A percentile compares a stretch with the other conserved stretches of the same genome.
Conservation (phyloP, 2,888 invertebrate genomes). For the Brachyopa scutellaris region DNA sequence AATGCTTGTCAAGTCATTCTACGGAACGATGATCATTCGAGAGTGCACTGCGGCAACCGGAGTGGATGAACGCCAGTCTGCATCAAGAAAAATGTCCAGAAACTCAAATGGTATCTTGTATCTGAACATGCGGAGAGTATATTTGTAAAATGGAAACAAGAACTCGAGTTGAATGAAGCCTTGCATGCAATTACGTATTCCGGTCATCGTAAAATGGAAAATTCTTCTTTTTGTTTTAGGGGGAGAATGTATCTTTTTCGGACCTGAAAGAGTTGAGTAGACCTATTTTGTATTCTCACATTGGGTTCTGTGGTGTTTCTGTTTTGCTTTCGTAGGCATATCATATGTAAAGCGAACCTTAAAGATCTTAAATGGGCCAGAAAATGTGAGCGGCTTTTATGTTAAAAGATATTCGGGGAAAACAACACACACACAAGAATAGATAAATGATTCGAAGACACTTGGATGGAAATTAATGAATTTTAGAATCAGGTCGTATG, state of each 20-base stretch:
- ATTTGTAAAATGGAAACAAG: constrained; percentile 54
- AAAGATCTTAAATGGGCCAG: constrained; percentile 46
- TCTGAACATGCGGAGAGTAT: background rate
- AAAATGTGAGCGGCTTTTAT: constrained; percentile 55
- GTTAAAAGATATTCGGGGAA: constrained; percentile 3
- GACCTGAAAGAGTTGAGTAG: constrained; percentile 11
- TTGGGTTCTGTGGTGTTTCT: background rate
- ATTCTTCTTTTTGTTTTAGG: too few relatives aligned
- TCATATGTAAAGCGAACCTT: constrained; percentile 21
- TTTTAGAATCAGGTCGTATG: too few relatives aligned
- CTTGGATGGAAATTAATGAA: background rate
- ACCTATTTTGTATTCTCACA: constrained; percentile 20
- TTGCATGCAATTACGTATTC: constrained; percentile 70
- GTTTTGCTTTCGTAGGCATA: background rate
- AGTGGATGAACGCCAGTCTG: constrained; percentile 45
- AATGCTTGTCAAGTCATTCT: constrained; percentile 62
- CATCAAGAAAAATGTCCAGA: constrained; percentile 59
- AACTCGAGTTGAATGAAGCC: constrained; percentile 55
- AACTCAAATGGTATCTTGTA: constrained; percentile 41
- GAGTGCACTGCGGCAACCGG: constrained; percentile 27
- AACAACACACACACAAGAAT: background rate
- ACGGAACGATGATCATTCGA: constrained; percentile 61
- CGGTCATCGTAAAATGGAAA: constrained; percentile 66
- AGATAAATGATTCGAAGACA: constrained; percentile 56
- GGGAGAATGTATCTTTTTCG: background rate